These are phyloP conservation scores for Capromys pilorides DNA, from an alignment of 2,797 vertebrate genomes.

Conservation along the genomic window DNA sequence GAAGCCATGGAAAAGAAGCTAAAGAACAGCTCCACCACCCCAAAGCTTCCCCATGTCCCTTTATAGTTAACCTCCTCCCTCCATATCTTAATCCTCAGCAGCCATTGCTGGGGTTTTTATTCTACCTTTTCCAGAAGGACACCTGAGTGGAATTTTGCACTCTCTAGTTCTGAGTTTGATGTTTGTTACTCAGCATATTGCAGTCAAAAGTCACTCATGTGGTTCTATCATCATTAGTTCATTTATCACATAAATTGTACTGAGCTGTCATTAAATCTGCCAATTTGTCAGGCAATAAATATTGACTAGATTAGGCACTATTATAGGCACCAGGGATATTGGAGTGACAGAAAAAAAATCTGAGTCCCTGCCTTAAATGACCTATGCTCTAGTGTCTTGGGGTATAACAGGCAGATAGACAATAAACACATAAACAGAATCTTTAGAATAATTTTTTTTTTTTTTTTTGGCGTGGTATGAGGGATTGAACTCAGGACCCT, in stretches of 20 bases:
- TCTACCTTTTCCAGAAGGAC: slow-evolving; percentile 11
- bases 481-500: too few species aligned
- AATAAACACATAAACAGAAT: neutral
- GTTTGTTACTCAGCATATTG: neutral
- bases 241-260: neutral
- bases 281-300: slow-evolving; percentile 1
- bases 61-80: neutral
- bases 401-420: neutral
- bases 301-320: slow-evolving; percentile 2
- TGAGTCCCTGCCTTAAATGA: neutral
- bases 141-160: neutral
- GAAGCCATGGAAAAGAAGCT: neutral
- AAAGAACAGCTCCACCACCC: neutral
- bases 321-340: too few species aligned
- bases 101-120: neutral
- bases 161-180: neutral
- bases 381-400: neutral
- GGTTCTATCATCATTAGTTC: neutral
- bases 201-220: neutral
- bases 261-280: slow-evolving; percentile 16
- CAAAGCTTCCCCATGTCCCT: neutral
- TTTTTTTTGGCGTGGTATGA: too few species aligned
- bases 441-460: slow-evolving; percentile 23
- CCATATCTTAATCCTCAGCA: neutral
- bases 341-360: neutral